Base-by-base conservation (phyloP, 1,140 invertebrate species). In the Bombus confusus region DNA sequence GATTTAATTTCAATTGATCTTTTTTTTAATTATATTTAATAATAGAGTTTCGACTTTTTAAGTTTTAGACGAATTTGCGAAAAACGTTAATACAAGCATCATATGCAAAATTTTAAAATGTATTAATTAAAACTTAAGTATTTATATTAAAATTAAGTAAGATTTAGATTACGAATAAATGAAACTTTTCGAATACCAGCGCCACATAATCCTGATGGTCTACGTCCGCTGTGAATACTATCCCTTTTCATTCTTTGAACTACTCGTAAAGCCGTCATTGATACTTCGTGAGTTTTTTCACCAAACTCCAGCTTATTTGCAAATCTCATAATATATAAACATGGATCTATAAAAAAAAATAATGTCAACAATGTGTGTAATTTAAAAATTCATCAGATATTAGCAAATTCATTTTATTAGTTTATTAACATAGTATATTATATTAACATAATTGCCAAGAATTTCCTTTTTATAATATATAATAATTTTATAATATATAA, bases 231-330 rank as follows among this genome's bases (percentile, higher is more conserved):
- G 93, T 99, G 98, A 94, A 99, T 98, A 95, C 98, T 99, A 95
- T 99, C 99, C 91, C 98, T 97, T 94, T 99, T 99, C 99, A 99
- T 99, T 92, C 99, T 96, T 93, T 99, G 98, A 13, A 99, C 98
- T 66, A 99, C 96, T 83, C 99, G 96, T 59, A 98, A 95, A 0
- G 99, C 99, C 3, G 99, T 99, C 96, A 97, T 98, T n/a, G 98
- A 98, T 6, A 99, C 99, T 92, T 99, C 97, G 92, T 99, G 98
- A 10, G 98, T 98, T 95, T 99, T 99, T 4, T 98, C 96, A 6
- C 97, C 98, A 94, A 99, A 98, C 93, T 99, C 97, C 64, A 99
- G 95, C 91, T 98, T 97, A 88, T 98, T 97, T n/a, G 99, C 98
- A 95, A 99, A 99, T 73, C 99, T 96, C 88, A 99, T 95, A 72